Conservation (phyloP, 2,113 vertebrate genomes). For the Gymnarchus niloticus region DNA sequence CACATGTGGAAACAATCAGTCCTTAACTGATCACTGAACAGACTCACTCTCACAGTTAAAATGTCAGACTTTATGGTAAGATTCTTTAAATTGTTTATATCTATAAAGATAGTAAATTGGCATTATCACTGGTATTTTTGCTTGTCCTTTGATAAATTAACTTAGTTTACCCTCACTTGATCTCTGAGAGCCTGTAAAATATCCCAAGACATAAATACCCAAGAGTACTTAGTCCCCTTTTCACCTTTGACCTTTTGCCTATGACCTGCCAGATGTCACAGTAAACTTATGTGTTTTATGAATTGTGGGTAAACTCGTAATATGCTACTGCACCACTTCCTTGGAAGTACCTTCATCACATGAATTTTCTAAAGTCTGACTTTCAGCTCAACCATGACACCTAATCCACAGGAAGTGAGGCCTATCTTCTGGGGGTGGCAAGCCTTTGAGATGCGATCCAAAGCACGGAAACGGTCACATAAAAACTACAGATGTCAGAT, state of each 20-base stretch:
- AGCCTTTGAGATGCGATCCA: not conserved
- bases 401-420: not conserved
- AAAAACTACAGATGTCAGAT: not conserved
- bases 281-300: too few relatives aligned
- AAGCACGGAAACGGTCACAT: not conserved
- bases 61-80: too few relatives aligned
- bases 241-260: too few relatives aligned
- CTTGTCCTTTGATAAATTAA: not conserved
- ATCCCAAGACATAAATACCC: too few relatives aligned
- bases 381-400: not conserved
- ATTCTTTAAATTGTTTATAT: not conserved
- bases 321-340: not conserved
- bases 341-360: not conserved
- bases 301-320: too few relatives aligned
- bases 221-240: too few relatives aligned
- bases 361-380: not conserved
- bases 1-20: too few relatives aligned
- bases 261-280: too few relatives aligned
- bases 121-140: not conserved
- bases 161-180: not conserved
- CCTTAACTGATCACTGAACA: too few relatives aligned
- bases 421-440: too few relatives aligned
- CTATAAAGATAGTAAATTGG: not conserved
- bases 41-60: too few relatives aligned
- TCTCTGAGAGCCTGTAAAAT: not conserved